Percentiles rank a stretch among this genome's conserved stretches.
Conservation (phyloP, 2,113 vertebrate species). For the Tragulus kanchil region DNA sequence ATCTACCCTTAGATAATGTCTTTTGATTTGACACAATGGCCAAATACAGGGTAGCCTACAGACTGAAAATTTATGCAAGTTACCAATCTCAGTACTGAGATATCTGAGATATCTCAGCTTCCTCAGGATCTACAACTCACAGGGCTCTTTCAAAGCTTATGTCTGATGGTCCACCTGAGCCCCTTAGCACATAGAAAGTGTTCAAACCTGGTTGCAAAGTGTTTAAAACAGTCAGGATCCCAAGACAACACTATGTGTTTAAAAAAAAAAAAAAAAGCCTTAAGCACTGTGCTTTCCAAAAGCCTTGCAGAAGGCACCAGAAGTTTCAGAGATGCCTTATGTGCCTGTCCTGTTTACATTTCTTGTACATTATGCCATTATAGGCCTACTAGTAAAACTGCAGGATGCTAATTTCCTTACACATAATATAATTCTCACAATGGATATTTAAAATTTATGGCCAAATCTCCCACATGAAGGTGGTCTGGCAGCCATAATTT, state of each 20-base stretch:
- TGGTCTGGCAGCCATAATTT: slow-evolving; percentile 80
- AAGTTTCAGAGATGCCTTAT: slow-evolving; percentile 2
- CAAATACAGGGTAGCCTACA: background rate
- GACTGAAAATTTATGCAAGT: background rate
- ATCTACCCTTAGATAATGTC: background rate
- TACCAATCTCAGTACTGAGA: background rate
- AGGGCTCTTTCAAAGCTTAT: background rate
- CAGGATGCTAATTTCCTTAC: slow-evolving; percentile 80
- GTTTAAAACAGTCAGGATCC: background rate
- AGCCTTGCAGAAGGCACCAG: background rate
- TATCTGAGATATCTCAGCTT: no score
- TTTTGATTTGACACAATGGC: background rate
- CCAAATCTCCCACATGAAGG: slow-evolving; percentile 81
- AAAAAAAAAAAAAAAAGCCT: background rate
- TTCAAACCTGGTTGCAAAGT: background rate
- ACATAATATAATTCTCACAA: slow-evolving; percentile 81
- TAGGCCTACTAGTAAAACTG: slow-evolving; percentile 84
- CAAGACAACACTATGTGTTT: background rate
- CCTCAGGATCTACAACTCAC: background rate
- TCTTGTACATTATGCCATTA: slow-evolving; percentile 78
- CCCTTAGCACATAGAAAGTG: background rate
- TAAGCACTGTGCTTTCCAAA: background rate
- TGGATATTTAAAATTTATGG: slow-evolving; percentile 84
- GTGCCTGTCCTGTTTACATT: slow-evolving; percentile 60
- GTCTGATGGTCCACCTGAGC: background rate